These are phyloP conservation scores for Bos javanicus DNA, from an alignment of 2,113 vertebrate species.

Conservation along the genomic window DNA sequence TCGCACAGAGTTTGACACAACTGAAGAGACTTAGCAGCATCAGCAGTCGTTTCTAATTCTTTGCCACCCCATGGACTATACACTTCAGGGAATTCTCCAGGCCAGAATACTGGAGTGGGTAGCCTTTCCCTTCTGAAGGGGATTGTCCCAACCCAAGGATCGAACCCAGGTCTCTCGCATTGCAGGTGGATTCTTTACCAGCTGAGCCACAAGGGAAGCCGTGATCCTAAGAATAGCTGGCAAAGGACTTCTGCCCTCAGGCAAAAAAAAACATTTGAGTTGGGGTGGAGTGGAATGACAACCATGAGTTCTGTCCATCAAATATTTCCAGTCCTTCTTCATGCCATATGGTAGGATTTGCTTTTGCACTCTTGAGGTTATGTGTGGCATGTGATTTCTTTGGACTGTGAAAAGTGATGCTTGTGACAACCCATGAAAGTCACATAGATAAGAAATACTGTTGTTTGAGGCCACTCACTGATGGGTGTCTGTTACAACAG, in stretches of 20 bases:
- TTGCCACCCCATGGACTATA: not conserved
- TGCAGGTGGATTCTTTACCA: not conserved
- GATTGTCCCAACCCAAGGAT: not conserved
- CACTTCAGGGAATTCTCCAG: not conserved
- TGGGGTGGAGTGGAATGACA: not conserved
- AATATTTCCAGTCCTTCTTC: not conserved
- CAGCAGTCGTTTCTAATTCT: not conserved
- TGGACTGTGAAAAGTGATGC: not conserved
- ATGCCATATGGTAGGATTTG: too few species aligned
- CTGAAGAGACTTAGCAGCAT: too few species aligned
- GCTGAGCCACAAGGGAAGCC: not conserved
- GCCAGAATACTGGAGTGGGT: not conserved
- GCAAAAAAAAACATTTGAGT: not conserved
- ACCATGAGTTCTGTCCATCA: not conserved
- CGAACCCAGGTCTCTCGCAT: not conserved
- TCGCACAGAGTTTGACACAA: rapidly evolving
- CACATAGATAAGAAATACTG: not conserved
- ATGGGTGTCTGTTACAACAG: not conserved
- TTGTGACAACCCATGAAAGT: not conserved
- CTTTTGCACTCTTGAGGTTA: not conserved
- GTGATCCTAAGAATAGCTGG: not conserved
- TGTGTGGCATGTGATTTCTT: not conserved
- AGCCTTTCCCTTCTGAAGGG: not conserved
- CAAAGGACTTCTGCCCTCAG: not conserved
- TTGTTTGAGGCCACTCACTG: not conserved